phyloP scores from a whole-genome alignment of 1,140 invertebrate genomes.

The Pteromalus puparum region DNA sequence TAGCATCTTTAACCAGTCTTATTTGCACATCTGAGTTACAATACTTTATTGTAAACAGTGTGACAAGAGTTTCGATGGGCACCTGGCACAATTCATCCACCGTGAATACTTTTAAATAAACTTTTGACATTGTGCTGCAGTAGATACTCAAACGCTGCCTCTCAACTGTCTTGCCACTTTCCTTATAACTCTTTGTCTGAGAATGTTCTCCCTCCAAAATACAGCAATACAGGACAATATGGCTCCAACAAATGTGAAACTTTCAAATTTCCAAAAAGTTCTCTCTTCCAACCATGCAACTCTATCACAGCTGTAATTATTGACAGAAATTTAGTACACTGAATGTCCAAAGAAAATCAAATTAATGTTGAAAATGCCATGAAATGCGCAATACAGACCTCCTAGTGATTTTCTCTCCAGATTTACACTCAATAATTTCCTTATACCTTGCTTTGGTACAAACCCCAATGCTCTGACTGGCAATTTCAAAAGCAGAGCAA shows the following conservation, averaged over 20 bases:
- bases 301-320: conserved; percentile 79
- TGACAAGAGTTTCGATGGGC: conserved; percentile 71
- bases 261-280: conserved; percentile 90
- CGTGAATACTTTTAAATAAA: conserved; percentile 69
- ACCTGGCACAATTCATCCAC: conserved; percentile 60
- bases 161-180: conserved; percentile 79
- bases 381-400: conserved; percentile 76
- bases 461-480: conserved; percentile 82
- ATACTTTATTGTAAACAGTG: conserved; percentile 71
- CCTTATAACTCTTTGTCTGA: conserved; percentile 77
- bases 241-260: conserved; percentile 81
- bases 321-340: conserved; percentile 21
- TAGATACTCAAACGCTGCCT: conserved; percentile 67
- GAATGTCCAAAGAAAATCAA: conserved; percentile 15
- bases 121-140: conserved; percentile 58
- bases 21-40: conserved; percentile 65
- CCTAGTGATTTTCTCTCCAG: conserved; percentile 82
- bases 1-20: conserved; percentile 56
- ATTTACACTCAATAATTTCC: conserved; percentile 82
- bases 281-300: conserved; percentile 84
- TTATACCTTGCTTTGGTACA: conserved; percentile 84
- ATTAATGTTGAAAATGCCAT: conserved; percentile 1
- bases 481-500: conserved; percentile 85
- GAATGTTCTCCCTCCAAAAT: conserved; percentile 76
- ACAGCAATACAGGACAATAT: conserved; percentile 78